Conservation (phyloP, 2,797 vertebrate genomes). For the Argyrosomus regius region DNA sequence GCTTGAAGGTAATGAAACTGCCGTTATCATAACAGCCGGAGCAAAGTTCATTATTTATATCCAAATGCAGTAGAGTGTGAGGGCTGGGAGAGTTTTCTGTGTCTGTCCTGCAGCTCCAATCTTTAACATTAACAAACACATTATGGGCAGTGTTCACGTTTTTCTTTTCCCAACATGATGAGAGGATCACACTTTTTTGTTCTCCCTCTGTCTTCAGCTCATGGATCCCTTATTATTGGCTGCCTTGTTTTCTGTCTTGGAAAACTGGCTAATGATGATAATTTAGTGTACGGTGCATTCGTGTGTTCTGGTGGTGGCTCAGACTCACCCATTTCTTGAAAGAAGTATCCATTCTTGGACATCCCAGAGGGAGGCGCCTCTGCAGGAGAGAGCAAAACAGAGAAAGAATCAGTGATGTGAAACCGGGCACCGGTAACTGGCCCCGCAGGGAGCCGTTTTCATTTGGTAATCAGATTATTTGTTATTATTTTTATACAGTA, state of each 20-base stretch:
- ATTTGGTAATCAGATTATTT: conserved; percentile 17
- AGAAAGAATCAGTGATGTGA: conserved; percentile 55
- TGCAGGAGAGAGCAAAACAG: conserved; percentile 73
- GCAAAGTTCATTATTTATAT: conserved; percentile 79
- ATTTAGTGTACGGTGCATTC: neutral
- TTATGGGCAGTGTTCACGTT: conserved; percentile 11
- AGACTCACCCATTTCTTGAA: conserved; percentile 95
- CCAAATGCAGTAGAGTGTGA: conserved; percentile 53
- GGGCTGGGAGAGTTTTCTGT: conserved; percentile 41
- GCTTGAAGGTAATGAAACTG: conserved; percentile 78
- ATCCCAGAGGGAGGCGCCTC: conserved; percentile 91
- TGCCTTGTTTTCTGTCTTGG: conserved; percentile 6
- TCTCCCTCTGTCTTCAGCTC: neutral
- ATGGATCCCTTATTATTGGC: neutral
- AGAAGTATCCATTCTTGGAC: conserved; percentile 96
- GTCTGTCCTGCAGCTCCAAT: conserved; percentile 35
- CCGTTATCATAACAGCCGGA: conserved; percentile 69
- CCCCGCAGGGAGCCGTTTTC: conserved; percentile 23
- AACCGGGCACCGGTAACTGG: conserved; percentile 25
- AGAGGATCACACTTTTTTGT: neutral
- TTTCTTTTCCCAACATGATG: neutral
- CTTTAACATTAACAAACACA: neutral
- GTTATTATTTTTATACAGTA: conserved; percentile 32
- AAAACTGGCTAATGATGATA: neutral
- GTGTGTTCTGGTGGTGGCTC: conserved; percentile 20